A percentile compares a stretch with the other conserved stretches of the same genome.
Evolutionary conservation across 2,113 vertebrate species (phyloP).

Genomic region (Chionomys nivalis): DNA sequence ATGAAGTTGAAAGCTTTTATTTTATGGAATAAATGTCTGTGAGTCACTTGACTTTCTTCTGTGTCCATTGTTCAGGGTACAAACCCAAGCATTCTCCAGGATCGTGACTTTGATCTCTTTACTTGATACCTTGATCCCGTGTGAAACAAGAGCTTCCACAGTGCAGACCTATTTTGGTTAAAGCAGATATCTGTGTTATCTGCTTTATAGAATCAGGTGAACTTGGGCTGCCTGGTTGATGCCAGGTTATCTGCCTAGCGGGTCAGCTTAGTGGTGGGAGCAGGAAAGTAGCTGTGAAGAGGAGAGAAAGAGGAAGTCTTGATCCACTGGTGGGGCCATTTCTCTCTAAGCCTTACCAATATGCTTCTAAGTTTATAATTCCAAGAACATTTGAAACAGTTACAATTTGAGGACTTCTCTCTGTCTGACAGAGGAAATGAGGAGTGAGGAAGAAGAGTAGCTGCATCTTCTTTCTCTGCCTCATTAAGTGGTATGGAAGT

Average conservation of each 20-base stretch:
- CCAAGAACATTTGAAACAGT: neutral
- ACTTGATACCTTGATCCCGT: neutral
- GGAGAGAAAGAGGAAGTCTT: neutral
- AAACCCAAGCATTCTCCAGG: neutral
- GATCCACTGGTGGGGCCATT: neutral
- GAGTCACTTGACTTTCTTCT: neutral
- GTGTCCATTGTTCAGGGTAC: accelerated
- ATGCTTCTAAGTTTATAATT: neutral
- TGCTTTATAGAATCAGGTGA: neutral
- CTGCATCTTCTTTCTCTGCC: neutral
- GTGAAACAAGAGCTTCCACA: neutral
- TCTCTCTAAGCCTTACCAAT: neutral
- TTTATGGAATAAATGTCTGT: neutral
- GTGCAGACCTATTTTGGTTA: neutral
- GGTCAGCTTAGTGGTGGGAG: accelerated
- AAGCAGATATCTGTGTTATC: neutral
- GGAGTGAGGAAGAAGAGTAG: neutral
- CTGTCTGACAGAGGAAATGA: neutral
- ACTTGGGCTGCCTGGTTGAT: neutral
- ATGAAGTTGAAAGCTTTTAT: neutral
- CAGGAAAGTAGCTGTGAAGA: neutral
- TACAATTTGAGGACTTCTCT: neutral
- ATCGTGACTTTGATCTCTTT: neutral
- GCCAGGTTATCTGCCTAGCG: neutral
- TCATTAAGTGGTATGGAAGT: neutral